Base-by-base conservation (phyloP, 2,888 invertebrate genomes). In the Coleophora deauratella region DNA sequence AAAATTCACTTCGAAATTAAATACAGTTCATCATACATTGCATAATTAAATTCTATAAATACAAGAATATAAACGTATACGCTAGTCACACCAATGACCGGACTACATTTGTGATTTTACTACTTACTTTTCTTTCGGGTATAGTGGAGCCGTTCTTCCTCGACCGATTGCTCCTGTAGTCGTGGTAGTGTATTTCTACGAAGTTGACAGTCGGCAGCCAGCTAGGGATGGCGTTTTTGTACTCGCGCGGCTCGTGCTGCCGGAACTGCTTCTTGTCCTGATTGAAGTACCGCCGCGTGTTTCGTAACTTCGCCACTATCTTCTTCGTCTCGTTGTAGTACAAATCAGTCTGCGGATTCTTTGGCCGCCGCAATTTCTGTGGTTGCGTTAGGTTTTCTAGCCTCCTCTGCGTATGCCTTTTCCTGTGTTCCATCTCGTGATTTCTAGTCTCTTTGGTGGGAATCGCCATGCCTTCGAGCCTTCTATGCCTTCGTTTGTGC, bases 181-280 rank as follows among this genome's bases (percentile, higher is more conserved):
- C 69, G 53, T 67, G 72, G 52, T 70, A 73, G 53, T 80, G 78
- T 36, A 85, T 77, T 35, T 73, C 72, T 38, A 81, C 75, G 47
- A 84, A 85, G 56, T 78, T 85, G 40, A 78, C 77, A 13, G 75
- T 66, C 9, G 85, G 85, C 45, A 85, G 50, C 84, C 84, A 84
- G 38, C 47, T 57, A 1, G 81, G 76, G 72, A 75, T 81, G 7
- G 81, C 79, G 36, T 75, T 71, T 40, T 74, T 65, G 52, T 77
- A 76, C 40, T 72, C 72, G 34, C 59, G 65, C 10, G 72, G 71
- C 43, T 79, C 78, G 40, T 70, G 78, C 14, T 80, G 53, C 13
- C 68, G 57, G 13, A 82, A 54, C 13, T 66, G 57, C 47, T 55
- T 64, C 41, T 67, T 54, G 38, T 76, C 70, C 12, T 74, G 71